Percentiles rank a stretch among this genome's conserved stretches.
These are phyloP conservation scores for Myotis brandtii DNA, from an alignment of 2,113 vertebrate species.

Conservation along the genomic window DNA sequence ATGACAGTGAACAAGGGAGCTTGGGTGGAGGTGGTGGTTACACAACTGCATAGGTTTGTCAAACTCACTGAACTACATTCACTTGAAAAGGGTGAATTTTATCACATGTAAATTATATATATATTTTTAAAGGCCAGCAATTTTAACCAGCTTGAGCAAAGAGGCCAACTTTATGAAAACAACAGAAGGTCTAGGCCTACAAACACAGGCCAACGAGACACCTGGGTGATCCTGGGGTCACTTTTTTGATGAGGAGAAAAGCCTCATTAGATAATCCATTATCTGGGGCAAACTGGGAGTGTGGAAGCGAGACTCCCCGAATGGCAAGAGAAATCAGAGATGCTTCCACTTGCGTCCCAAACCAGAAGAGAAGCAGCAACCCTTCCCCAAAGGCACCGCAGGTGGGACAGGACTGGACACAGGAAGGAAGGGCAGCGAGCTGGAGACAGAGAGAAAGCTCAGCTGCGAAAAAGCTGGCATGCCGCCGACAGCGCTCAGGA, in stretches of 20 bases:
- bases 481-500: not conserved
- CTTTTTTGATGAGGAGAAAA: not conserved
- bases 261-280: not conserved
- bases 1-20: not conserved
- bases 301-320: not conserved
- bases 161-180: not conserved
- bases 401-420: not conserved
- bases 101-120: not conserved
- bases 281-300: not conserved
- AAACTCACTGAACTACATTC: not conserved
- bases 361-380: too few relatives aligned
- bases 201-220: fast-evolving
- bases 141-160: not conserved
- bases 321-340: fast-evolving
- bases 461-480: too few relatives aligned
- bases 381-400: not conserved
- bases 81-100: not conserved
- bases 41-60: not conserved
- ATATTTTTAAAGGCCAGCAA: not conserved
- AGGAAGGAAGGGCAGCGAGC: too few relatives aligned
- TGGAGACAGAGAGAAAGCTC: not conserved
- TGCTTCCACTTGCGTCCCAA: not conserved
- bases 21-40: not conserved
- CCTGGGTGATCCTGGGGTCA: not conserved
- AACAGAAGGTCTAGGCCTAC: too few relatives aligned